Base-by-base conservation (phyloP, 2,797 vertebrate species). In the Ispidina lecontei region DNA sequence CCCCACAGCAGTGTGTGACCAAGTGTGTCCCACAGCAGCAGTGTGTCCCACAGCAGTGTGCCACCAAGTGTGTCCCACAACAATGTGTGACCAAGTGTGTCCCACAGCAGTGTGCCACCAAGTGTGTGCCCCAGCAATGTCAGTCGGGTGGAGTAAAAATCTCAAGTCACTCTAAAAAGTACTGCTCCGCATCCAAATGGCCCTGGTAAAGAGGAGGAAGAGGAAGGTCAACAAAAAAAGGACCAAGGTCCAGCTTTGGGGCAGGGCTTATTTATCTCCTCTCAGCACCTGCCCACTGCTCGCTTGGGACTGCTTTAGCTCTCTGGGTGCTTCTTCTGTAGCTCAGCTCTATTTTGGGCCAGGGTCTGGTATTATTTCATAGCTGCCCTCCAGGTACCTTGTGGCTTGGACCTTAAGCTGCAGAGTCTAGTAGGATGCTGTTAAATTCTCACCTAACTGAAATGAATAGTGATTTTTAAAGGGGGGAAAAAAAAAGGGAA, bases 91-190 rank as follows among this genome's bases (percentile, higher is more conserved):
- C 83, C 10, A 20, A 63, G 0, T 13, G 31, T 9, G 15, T 52
- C 1, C 26, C 39, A 2, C 60, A 79, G 8, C 58, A 70, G 8
- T 79, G 37, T 39, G 37, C 6, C 37, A 39, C 37, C 37, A 39
- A 21, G 0, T 7, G 37, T 84, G 52, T 22, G 7, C 12, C 29
- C 1, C 47, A 62, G 9, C 60, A 55, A 15, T 13, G 8, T 14
- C 89, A 81, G 6, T 10, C 55, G 0, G 67, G 80, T 1, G 63
- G 51, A 14, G 84, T 95, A 10, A 95, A 96, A 58, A 51, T 95
- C 47, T 96, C 91, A 1, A 94, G 81, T 33, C 92, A 94, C 3
- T 13, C 35, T 9, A 91, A 90, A 4, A 94, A 93, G 7, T 91
- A 67, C 60, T 25, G 60, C 81, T 95, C 92, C 2, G 92, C 84